phyloP scores from a whole-genome alignment of 2,888 invertebrate species.

The Noctuana brunneofusca region DNA sequence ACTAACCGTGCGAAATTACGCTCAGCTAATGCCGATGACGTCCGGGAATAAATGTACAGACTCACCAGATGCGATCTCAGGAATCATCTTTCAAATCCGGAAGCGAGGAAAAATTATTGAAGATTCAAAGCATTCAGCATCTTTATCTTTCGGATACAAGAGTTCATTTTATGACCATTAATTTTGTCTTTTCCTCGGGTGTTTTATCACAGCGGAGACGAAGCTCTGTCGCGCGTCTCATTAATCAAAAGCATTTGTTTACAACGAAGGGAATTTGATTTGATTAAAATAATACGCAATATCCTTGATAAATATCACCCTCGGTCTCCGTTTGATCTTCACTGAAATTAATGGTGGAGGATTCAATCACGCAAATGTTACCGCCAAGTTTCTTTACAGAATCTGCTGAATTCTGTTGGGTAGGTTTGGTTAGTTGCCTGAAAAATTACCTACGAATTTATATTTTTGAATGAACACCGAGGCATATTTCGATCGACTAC shows the following conservation, averaged over 20 bases:
- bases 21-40: constrained; percentile 57
- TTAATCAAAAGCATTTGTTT: constrained; percentile 84
- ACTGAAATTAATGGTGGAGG: constrained; percentile 80
- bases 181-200: constrained; percentile 80
- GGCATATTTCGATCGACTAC: too few relatives aligned
- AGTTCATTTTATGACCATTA: constrained; percentile 84
- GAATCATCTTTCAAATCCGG: constrained; percentile 74
- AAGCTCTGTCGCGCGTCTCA: constrained; percentile 81
- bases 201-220: constrained; percentile 81
- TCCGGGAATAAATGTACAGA: constrained; percentile 67
- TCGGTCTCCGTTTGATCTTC: constrained; percentile 82
- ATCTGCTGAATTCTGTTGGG: constrained; percentile 39
- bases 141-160: constrained; percentile 81
- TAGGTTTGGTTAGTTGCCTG: too few relatives aligned
- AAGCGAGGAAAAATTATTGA: constrained; percentile 77
- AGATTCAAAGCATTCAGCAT: constrained; percentile 79
- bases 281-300: constrained; percentile 84
- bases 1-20: constrained; percentile 69
- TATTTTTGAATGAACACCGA: too few relatives aligned
- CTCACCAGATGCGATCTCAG: constrained; percentile 75
- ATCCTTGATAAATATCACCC: constrained; percentile 84
- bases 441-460: background rate
- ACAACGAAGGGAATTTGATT: constrained; percentile 83
- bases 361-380: constrained; percentile 80
- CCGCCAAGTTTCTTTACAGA: constrained; percentile 56